These are phyloP conservation scores for Diogma glabrata DNA, from an alignment of 2,888 invertebrate species.

Conservation along the genomic window DNA sequence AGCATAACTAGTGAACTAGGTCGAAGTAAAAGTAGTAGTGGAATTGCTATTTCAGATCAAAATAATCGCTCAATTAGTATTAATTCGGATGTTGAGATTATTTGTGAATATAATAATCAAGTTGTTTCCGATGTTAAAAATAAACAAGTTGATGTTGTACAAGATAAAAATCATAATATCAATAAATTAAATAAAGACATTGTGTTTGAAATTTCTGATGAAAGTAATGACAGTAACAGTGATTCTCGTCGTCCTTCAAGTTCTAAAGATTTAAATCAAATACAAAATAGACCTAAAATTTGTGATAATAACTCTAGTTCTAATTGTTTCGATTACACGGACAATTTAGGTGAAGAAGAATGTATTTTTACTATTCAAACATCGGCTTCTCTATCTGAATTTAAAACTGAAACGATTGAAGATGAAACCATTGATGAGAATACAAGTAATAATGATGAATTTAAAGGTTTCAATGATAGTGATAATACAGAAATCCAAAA, in stretches of 20 bases:
- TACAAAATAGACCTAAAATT: too few species aligned
- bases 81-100: slow-evolving; percentile 10
- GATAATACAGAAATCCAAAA: not conserved
- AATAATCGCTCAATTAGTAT: slow-evolving; percentile 19
- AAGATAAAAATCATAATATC: not conserved
- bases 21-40: slow-evolving; percentile 27
- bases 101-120: slow-evolving; percentile 7
- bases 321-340: too few species aligned
- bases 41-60: slow-evolving; percentile 18
- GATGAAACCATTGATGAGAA: not conserved
- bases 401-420: not conserved
- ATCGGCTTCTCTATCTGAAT: not conserved
- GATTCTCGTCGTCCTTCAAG: not conserved
- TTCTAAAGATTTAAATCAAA: too few species aligned
- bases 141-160: not conserved
- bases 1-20: slow-evolving; percentile 26
- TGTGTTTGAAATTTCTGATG: slow-evolving; percentile 4
- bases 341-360: too few species aligned
- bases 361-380: too few species aligned
- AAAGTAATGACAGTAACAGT: not conserved
- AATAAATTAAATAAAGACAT: not conserved
- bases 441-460: not conserved
- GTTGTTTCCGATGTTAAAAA: not conserved
- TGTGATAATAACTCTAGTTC: too few species aligned
- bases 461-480: slow-evolving; percentile 3